Evolutionary conservation across 2,888 invertebrate species (phyloP), one percentile per base, ranked within the genome.

Genomic region (Melinaea menophilus): DNA sequence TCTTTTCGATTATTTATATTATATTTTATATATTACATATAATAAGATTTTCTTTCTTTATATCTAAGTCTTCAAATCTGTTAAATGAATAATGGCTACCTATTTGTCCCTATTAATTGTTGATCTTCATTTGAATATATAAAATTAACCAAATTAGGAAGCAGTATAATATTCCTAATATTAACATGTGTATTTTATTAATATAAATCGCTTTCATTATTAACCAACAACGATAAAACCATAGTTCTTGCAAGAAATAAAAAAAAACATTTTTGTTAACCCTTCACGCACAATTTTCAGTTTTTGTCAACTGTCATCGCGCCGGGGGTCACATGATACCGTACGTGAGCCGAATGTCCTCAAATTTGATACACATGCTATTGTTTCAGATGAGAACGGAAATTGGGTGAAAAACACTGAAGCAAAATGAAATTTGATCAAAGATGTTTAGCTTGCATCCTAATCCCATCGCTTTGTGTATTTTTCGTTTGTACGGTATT

Each of bases 321-420:
- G 22, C 31, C 51, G 51, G 31, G n/a, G 61, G 55, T 56, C 34
- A 34, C 56, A 55, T 61, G 61, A 35, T 45, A 22, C 35, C 51
- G 51, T 12, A 61, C 61, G 61, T 61, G 61, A 61, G 22, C 35
- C 11, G 61, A 55, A 48, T 61, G n/a, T 56, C 12, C 55, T 2
- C 4, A 13, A 45, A 57, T 37, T 54, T 59, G 51, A 37, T 31
- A 45, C 48, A 51, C 4, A 45, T 55, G 55, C 59, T 59, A 56
- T 48, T 56, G 35, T 47, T 61, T 56, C 47, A 35, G n/a, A 61
- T 47, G 48, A 47, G n/a, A 48, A 35, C 47, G 13, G 12, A 35
- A 48, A 51, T 51, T 51, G 31, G 31, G 7, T 31, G 31, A 31
- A 22, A 51, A 31, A 51, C 31, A 31, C 5, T 51, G 9, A 5